phyloP scores from a whole-genome alignment of 2,888 invertebrate species.

The Aquatica leii region DNA sequence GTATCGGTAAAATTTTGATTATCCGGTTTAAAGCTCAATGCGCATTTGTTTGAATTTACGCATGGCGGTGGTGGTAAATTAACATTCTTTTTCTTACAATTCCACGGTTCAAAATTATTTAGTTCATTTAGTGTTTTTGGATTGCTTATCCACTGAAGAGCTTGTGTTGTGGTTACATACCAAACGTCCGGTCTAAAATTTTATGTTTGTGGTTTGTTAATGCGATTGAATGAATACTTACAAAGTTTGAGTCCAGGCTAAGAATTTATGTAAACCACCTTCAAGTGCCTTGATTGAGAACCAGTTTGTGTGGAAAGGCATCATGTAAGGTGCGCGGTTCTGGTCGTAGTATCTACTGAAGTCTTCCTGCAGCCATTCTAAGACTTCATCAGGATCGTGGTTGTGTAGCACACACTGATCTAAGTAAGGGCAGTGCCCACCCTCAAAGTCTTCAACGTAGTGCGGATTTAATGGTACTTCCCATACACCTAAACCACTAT shows the following conservation, averaged over 20 bases:
- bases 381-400: slow-evolving; percentile 77
- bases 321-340: slow-evolving; percentile 91
- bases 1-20: slow-evolving; percentile 81
- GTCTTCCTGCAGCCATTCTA: slow-evolving; percentile 91
- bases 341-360: slow-evolving; percentile 85
- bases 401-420: slow-evolving; percentile 93
- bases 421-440: slow-evolving; percentile 90
- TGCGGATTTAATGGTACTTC: slow-evolving; percentile 91
- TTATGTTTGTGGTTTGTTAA: slow-evolving; percentile 17
- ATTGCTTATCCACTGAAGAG: slow-evolving; percentile 90
- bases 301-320: slow-evolving; percentile 97
- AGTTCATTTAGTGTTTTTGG: slow-evolving; percentile 76
- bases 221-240: slow-evolving; percentile 61
- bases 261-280: slow-evolving; percentile 82
- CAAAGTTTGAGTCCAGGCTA: slow-evolving; percentile 80
- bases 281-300: slow-evolving; percentile 89
- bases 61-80: slow-evolving; percentile 78
- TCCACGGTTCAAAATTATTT: slow-evolving; percentile 81
- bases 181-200: slow-evolving; percentile 81
- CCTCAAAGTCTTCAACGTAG: slow-evolving; percentile 87
- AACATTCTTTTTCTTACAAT: slow-evolving; percentile 73
- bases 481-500: slow-evolving; percentile 75
- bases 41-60: slow-evolving; percentile 83
- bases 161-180: slow-evolving; percentile 87
- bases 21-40: slow-evolving; percentile 78